Percentiles rank a stretch among this genome's conserved stretches.
Evolutionary conservation across 2,888 invertebrate species (phyloP).

Genomic region (Calliscelio sp.): DNA sequence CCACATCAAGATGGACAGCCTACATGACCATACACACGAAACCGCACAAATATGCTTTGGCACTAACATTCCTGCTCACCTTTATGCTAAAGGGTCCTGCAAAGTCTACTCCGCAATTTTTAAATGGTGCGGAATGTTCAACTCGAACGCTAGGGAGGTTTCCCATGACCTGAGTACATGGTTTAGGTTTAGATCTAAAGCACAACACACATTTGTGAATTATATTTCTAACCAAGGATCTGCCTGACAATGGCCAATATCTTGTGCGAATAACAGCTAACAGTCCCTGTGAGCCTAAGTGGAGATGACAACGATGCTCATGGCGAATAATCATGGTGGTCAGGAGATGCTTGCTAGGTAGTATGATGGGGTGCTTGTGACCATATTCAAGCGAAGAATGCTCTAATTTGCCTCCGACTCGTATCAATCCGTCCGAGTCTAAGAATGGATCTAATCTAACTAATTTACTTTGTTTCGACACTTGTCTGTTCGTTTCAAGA

Average conservation of each 20-base stretch:
- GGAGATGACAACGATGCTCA: conserved; percentile 47
- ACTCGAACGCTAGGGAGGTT: conserved; percentile 66
- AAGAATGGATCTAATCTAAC: conserved; percentile 30
- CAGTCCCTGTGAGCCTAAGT: conserved; percentile 41
- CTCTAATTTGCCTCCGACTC: conserved; percentile 32
- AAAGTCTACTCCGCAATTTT: conserved; percentile 60
- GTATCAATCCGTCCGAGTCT: conserved; percentile 25
- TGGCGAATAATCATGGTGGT: conserved; percentile 28
- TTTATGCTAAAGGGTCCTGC: conserved; percentile 42
- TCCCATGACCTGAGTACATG: conserved; percentile 43
- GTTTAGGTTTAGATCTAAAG: neutral
- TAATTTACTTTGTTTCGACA: neutral
- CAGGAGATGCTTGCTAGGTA: conserved; percentile 31
- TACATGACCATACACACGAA: conserved; percentile 74
- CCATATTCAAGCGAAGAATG: conserved; percentile 20
- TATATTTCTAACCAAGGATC: neutral
- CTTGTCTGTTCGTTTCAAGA: conserved; percentile 5
- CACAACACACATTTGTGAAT: neutral
- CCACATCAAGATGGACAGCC: conserved; percentile 70
- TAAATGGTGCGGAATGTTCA: conserved; percentile 58
- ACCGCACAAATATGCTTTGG: conserved; percentile 33
- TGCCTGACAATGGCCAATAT: conserved; percentile 63
- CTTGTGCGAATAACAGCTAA: conserved; percentile 40
- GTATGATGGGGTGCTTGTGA: conserved; percentile 29
- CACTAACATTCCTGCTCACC: neutral